Percentiles rank a stretch among this genome's conserved stretches.
Evolutionary conservation across 2,113 vertebrate species (phyloP).

Genomic region (Cyprinodon brontotheroides): DNA sequence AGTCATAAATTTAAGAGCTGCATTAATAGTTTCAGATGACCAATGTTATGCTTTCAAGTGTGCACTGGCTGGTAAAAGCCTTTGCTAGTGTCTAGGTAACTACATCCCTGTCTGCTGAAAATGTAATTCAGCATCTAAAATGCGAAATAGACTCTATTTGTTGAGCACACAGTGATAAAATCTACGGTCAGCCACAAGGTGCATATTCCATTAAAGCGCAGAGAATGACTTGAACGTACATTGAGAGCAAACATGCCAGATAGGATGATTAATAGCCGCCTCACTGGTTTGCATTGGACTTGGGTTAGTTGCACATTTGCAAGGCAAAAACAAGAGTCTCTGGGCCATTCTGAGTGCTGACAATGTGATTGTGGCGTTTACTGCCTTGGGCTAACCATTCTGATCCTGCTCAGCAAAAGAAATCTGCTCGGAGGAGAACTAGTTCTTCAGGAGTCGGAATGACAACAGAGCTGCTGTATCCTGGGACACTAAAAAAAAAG

Average conservation of each 20-base stretch:
- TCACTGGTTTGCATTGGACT: conserved; percentile 55
- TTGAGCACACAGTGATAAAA: background rate
- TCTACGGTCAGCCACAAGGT: background rate
- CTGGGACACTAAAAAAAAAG: background rate
- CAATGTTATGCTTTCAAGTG: background rate
- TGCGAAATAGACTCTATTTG: background rate
- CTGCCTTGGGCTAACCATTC: conserved; percentile 29
- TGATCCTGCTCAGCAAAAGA: conserved; percentile 59
- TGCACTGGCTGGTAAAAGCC: background rate
- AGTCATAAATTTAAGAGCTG: background rate
- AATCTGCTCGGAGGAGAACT: conserved; percentile 24
- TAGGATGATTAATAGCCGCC: conserved; percentile 16
- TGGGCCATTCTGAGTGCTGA: conserved; percentile 33
- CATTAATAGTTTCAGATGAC: background rate
- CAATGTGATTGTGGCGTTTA: conserved; percentile 41
- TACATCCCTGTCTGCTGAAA: background rate
- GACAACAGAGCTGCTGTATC: conserved; percentile 18
- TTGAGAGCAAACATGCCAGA: conserved; percentile 1
- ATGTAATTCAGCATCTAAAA: background rate
- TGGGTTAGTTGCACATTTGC: conserved; percentile 65
- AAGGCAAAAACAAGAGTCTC: conserved; percentile 64
- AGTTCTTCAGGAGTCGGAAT: conserved; percentile 15
- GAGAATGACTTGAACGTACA: conserved; percentile 1
- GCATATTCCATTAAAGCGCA: background rate
- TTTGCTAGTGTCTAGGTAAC: background rate